Base-by-base conservation (phyloP, 2,797 vertebrate species). In the Protosalanx chinensis region DNA sequence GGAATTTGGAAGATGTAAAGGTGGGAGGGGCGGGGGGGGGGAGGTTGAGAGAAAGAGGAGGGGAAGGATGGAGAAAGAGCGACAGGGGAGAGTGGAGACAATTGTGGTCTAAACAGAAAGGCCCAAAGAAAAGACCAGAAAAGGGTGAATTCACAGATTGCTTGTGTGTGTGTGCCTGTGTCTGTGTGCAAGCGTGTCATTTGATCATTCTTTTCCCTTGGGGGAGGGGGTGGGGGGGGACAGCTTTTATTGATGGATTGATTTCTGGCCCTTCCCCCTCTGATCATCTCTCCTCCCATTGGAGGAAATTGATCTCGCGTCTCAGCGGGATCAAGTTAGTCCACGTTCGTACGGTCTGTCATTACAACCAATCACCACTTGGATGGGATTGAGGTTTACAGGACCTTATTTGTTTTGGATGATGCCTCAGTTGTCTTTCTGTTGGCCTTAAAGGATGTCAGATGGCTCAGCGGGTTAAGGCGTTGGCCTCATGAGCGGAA, bases 241-340 rank as follows among this genome's bases (percentile, higher is more conserved):
- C 72, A 8, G 80, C 68, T 76, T 66, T 83, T 88, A 91, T 91
- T 91, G 89, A 91, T 90, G 80, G 86, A 90, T 91, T 89, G 89
- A 90, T 89, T 88, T 88, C 81, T 78, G 79, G 72, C 82, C 87
- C 87, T 87, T 71, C 23, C 85, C 79, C 81, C 82, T 80, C 76
- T 68, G 51, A n/a, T 56, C 51, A 5, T 76, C 71, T 76, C 78
- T 75, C 41, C 71, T 82, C 78, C 82, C 74, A 81, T 86, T 87
- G 85, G 79, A 81, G 78, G 74, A 74, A 81, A 88, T 87, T 86
- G 84, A 88, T 87, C 83, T 59, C 23, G 56, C 59, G 77, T 88
- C 81, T 88, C 85, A 83, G 68, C 80, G 77, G 85, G 81, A 87
- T 83, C 23, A 57, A 74, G 76, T 74, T 63, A 27, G 70, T 77